A percentile compares a stretch with the other conserved stretches of the same genome.
These are phyloP conservation scores for Geodia barretti DNA, from an alignment of 37 sponge, comb jelly and placozoan genomes.

Conservation along the genomic window DNA sequence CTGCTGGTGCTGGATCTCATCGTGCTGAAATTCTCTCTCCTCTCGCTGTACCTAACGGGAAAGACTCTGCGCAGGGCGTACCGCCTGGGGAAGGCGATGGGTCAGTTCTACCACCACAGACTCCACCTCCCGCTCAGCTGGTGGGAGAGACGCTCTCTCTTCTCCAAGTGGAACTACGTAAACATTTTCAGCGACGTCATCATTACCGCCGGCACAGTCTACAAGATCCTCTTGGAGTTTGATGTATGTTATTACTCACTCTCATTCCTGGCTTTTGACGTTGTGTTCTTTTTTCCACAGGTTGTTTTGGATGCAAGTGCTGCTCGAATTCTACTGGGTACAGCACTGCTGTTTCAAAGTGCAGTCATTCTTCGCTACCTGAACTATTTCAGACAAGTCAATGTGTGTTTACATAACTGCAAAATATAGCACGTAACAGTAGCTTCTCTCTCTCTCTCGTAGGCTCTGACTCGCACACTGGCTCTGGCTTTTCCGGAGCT, in stretches of 20 bases:
- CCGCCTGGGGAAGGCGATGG: conserved; percentile 59
- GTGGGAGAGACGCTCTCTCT: conserved; percentile 47
- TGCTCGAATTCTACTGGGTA: conserved; percentile 40
- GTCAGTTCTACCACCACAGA: conserved; percentile 29
- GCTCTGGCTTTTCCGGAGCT: conserved; percentile 50
- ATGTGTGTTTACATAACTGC: no score
- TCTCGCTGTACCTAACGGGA: conserved; percentile 32
- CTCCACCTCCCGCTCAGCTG: conserved; percentile 47
- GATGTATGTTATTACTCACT: not conserved
- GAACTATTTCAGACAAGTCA: conserved; percentile 57
- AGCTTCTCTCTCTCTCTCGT: not conserved
- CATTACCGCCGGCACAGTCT: conserved; percentile 17
- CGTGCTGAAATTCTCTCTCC: not conserved
- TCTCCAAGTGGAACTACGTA: conserved; percentile 24
- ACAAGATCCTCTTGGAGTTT: conserved; percentile 38
- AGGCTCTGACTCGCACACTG: conserved; percentile 62
- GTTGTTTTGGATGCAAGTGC: not conserved
- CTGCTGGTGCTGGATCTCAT: conserved; percentile 23
- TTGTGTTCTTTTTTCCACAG: not conserved
- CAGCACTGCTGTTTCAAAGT: conserved; percentile 39
- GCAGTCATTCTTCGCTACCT: conserved; percentile 43
- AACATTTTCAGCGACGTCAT: conserved; percentile 40
- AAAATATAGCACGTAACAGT: no score
- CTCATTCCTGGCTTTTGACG: not conserved
- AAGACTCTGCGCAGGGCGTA: conserved; percentile 15